Evolutionary conservation across 1,140 invertebrate genomes (phyloP), one percentile per base, ranked within the genome.

Genomic region (Papilio helenus): DNA sequence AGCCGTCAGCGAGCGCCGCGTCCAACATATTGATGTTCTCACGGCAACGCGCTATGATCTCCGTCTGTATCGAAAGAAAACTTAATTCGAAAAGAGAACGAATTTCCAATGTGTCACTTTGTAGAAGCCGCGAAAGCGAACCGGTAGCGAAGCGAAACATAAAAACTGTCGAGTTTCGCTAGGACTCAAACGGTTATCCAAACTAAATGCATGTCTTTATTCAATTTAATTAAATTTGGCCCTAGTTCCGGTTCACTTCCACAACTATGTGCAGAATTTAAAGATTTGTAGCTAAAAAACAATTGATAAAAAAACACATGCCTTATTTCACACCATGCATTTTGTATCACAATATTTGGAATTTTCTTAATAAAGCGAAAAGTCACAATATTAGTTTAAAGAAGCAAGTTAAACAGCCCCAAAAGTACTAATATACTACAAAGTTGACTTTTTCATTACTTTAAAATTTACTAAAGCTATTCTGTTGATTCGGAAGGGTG

Each of bases 1-100:
- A 82, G 34, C 90, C 90, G 49, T 91, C 89, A 26, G 87, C 87
- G 49, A 94, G 82, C 8, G 90, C 90, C 51, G 92, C 89, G 49
- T 94, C 93, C 87, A 94, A 87, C 23, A 93, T 83, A 81, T 92
- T 93, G 88, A 94, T 93, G 86, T 94, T 93, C 82, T 94, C 93
- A 18, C 92, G 88, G 87, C 93, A 94, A 42, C 91, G 88, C 34
- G 91, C 87, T 76, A 93, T 88, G 79, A 94, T 84, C 91, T 94
- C 93, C 90, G 91, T 93, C 93, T 94, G 86, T 82, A 90, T 85
- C 81, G 73, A 87, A 90, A 94, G 89, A 86, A 87, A 82, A 85
- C 74, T 81, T 81, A 81, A 77, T 86, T 88, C 86, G 86, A 87
- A 88, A 88, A 90, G 76, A 84, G 80, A 83, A 85, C 79, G 81